These are phyloP conservation scores for Cephus pulcher DNA, from an alignment of 2,888 invertebrate species.

Conservation along the genomic window DNA sequence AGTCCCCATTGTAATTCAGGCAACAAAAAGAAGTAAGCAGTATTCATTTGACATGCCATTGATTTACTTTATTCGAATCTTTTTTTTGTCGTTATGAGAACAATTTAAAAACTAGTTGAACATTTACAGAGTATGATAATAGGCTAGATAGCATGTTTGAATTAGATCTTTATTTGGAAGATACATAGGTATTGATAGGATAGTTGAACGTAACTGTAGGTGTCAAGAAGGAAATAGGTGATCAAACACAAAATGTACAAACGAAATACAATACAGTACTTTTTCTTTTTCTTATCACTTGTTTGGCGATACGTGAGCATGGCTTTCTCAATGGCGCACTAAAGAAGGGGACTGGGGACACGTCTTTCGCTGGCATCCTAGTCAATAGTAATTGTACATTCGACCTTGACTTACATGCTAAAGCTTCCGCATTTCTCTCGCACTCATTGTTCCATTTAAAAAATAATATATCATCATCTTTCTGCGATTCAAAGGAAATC, in stretches of 20 bases:
- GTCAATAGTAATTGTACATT: constrained; percentile 43
- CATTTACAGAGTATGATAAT: constrained; percentile 38
- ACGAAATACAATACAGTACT: constrained; percentile 57
- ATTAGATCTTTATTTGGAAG: constrained; percentile 61
- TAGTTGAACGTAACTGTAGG: constrained; percentile 48
- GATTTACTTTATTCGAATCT: constrained; percentile 25
- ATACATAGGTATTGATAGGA: constrained; percentile 56
- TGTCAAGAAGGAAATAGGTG: constrained; percentile 37
- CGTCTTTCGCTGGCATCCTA: constrained; percentile 4
- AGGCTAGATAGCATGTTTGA: constrained; percentile 44
- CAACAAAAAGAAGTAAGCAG: not conserved
- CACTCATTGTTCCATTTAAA: constrained; percentile 28
- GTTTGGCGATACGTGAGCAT: constrained; percentile 33
- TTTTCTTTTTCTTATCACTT: constrained; percentile 33
- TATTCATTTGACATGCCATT: not conserved
- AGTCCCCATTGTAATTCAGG: not conserved
- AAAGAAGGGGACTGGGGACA: not conserved
- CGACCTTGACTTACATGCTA: constrained; percentile 43
- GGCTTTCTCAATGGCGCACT: not conserved
- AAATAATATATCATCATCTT: constrained; percentile 44
- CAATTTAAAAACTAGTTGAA: constrained; percentile 39
- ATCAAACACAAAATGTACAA: constrained; percentile 60
- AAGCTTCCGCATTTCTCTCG: constrained; percentile 39
- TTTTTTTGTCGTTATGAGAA: constrained; percentile 44
- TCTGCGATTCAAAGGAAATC: constrained; percentile 35